Conservation (phyloP, 1,140 invertebrate species). For the Gryon sp. region DNA sequence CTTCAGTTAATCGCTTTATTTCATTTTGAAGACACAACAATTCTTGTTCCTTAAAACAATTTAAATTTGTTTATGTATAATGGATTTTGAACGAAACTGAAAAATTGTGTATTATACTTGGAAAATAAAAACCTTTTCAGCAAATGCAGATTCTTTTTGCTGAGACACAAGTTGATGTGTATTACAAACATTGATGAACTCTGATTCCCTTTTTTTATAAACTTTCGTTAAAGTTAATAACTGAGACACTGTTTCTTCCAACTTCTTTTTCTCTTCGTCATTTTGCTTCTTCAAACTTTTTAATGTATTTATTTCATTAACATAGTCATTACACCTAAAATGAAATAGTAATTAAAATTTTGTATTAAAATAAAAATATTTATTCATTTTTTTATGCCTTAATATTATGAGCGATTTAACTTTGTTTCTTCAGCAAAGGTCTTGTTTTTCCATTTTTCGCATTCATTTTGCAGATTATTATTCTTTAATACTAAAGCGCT, state of each 20-base stretch:
- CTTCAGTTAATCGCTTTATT: slow-evolving; percentile 34
- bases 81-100: background rate
- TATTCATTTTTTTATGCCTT: slow-evolving; percentile 1
- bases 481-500: slow-evolving; percentile 36
- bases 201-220: slow-evolving; percentile 60
- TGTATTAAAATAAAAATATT: too few species aligned
- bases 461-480: slow-evolving; percentile 49
- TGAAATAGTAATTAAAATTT: too few species aligned
- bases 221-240: slow-evolving; percentile 60
- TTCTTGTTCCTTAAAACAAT: slow-evolving; percentile 53
- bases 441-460: slow-evolving; percentile 54
- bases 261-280: slow-evolving; percentile 50
- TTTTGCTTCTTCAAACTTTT: slow-evolving; percentile 48
- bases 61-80: background rate
- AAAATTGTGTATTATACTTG: background rate
- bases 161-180: slow-evolving; percentile 44
- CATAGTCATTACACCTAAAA: slow-evolving; percentile 55
- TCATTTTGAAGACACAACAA: slow-evolving; percentile 25
- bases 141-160: slow-evolving; percentile 46
- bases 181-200: slow-evolving; percentile 57
- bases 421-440: slow-evolving; percentile 55
- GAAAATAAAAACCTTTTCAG: slow-evolving; percentile 42
- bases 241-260: slow-evolving; percentile 51
- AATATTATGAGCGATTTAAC: too few species aligned
- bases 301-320: slow-evolving; percentile 48